These are phyloP conservation scores for Trachythela sp. DNA, from an alignment of 64 coral and sea anemone genomes.

Conservation along the genomic window DNA sequence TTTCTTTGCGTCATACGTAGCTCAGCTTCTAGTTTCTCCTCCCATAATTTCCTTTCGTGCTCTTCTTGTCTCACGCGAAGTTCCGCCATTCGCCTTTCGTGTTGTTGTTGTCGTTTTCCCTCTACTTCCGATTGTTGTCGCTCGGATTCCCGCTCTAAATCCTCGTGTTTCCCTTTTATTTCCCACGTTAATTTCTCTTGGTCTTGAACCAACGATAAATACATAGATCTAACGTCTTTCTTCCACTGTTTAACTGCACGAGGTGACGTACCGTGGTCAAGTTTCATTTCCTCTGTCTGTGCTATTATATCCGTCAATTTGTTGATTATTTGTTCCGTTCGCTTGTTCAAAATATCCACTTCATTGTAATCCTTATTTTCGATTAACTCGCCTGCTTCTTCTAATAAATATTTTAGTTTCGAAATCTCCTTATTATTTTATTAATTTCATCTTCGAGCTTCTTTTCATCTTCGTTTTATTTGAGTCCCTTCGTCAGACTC, in stretches of 20 bases:
- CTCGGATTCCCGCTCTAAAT: background rate
- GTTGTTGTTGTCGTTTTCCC: background rate
- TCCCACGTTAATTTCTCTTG: background rate
- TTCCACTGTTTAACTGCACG: slow-evolving; percentile 38
- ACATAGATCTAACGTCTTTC: background rate
- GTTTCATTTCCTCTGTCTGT: slow-evolving; percentile 31
- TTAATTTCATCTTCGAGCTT: background rate
- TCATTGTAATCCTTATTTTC: slow-evolving; percentile 22
- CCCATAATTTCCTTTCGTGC: background rate
- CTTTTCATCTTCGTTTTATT: background rate
- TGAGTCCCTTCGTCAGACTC: background rate
- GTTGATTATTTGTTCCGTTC: background rate
- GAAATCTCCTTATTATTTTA: background rate
- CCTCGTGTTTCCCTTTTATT: background rate
- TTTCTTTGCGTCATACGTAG: background rate
- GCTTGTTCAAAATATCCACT: background rate
- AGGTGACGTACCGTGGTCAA: slow-evolving; percentile 17
- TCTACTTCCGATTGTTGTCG: background rate
- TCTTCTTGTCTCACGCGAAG: background rate
- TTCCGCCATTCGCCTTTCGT: background rate
- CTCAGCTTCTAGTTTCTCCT: background rate
- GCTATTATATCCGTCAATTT: background rate
- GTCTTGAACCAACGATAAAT: background rate
- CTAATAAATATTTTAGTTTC: slow-evolving; percentile 28
- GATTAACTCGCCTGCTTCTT: slow-evolving; percentile 17